These are phyloP conservation scores for Chaenocephalus aceratus DNA, from an alignment of 2,113 vertebrate genomes.

Conservation along the genomic window DNA sequence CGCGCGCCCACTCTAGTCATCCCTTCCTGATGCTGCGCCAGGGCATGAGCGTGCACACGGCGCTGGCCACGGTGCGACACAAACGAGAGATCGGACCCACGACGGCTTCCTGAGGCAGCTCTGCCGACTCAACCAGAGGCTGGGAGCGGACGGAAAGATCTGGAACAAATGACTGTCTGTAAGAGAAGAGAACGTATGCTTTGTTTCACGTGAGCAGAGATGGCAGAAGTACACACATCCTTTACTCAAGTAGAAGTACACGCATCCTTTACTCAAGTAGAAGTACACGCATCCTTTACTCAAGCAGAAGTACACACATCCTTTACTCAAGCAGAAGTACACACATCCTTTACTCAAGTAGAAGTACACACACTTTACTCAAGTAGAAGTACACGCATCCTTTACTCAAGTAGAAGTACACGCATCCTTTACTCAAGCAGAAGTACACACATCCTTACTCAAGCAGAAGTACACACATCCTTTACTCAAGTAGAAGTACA, in stretches of 20 bases:
- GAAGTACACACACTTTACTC: too few species aligned
- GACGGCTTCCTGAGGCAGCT: constrained; percentile 95
- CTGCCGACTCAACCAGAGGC: constrained; percentile 88
- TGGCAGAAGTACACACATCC: too few species aligned
- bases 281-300: not conserved
- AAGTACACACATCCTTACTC: accelerated
- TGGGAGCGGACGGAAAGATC: constrained; percentile 81
- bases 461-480: too few species aligned
- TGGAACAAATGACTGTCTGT: constrained; percentile 46
- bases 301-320: too few species aligned
- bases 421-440: too few species aligned
- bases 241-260: constrained; percentile 47
- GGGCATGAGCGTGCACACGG: constrained; percentile 87
- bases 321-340: too few species aligned
- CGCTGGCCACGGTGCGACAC: constrained; percentile 88
- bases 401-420: too few species aligned
- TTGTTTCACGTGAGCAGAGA: not conserved
- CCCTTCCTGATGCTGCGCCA: constrained; percentile 93
- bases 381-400: too few species aligned
- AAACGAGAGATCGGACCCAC: constrained; percentile 94
- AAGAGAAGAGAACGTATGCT: constrained; percentile 42
- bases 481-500: too few species aligned
- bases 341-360: too few species aligned
- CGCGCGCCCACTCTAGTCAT: constrained; percentile 94
- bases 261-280: not conserved